Evolutionary conservation across 2,888 invertebrate species (phyloP), one percentile per base, ranked within the genome.

Genomic region (Agriopis marginaria): DNA sequence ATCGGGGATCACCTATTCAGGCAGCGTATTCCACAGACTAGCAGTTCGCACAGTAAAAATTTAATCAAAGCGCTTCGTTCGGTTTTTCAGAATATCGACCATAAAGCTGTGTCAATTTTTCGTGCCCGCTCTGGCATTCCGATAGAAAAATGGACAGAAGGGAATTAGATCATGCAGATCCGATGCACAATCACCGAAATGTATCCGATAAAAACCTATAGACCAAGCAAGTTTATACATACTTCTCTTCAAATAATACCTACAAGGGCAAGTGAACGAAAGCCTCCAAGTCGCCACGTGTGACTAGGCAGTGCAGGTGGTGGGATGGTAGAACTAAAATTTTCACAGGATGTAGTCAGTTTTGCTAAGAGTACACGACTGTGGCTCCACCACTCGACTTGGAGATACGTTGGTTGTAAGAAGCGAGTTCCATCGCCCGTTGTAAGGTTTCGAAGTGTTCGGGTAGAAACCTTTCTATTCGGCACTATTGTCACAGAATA

Each of bases 381-480:
- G 45, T 32, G 32, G 23, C 9, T 14, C 56, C 44, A 9, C 14
- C 32, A 32, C 7, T 45, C 7, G 2, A 32, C 1, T 4, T 58
- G 1, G 0, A 32, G 3, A 7, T 23, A 23, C 1, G 17, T 42
- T 56, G 58, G 58, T 42, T 42, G 42, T 45, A 32, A 11, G 12
- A 1, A 39, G 10, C 40, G 49, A 14, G 49, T 12, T 7, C 11
- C 7, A 2, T 60, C 50, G 39, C 10, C 11, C 7, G 6, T 60
- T 60, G 39, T 60, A 50, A 39, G 60, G 60, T 50, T 60, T 60
- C 60, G 32, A 40, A 50, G 60, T 49, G 60, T n/a, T 49, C 7
- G n/a, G 11, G 40, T 14, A 49, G 60, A 60, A 60, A 50, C 60
- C 60, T 60, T 49, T n/a, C 40, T 40, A 54, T 54, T 54, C 39